Conservation (phyloP, 2,113 vertebrate genomes). For the Cygnus buccinator region DNA sequence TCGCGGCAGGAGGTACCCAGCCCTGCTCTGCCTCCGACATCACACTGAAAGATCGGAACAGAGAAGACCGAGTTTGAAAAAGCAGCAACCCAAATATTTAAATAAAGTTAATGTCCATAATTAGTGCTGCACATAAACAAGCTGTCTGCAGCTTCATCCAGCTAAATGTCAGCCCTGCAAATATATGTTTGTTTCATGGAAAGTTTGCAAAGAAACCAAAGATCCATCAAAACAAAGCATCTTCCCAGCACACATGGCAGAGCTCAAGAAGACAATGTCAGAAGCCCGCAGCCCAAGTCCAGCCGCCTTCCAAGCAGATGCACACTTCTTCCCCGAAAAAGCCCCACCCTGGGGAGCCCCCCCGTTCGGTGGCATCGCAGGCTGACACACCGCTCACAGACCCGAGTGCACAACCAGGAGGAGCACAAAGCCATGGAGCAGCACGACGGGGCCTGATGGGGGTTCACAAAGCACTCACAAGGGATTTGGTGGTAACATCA, state of each 20-base stretch:
- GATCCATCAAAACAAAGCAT: neutral
- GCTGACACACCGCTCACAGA: neutral
- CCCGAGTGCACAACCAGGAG: neutral
- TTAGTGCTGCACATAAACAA: constrained; percentile 18
- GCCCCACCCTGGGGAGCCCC: neutral
- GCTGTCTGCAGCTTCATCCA: constrained; percentile 19
- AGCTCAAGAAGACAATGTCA: neutral
- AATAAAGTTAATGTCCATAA: neutral
- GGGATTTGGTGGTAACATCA: neutral
- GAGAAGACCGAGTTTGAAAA: neutral
- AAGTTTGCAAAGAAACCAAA: neutral
- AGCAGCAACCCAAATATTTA: neutral
- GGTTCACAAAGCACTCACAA: fast-evolving
- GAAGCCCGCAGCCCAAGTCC: neutral
- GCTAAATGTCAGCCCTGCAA: constrained; percentile 15
- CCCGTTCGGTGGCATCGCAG: fast-evolving
- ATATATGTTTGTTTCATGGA: neutral
- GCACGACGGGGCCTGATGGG: neutral
- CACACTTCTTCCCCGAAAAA: neutral
- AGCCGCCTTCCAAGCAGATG: neutral
- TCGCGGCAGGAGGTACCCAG: neutral
- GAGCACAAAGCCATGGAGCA: neutral
- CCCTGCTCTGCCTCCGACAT: neutral
- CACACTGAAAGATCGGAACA: neutral
- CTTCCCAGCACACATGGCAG: neutral